Base-by-base conservation (phyloP, 1,140 invertebrate species). In the Apocrypta bakeri region DNA sequence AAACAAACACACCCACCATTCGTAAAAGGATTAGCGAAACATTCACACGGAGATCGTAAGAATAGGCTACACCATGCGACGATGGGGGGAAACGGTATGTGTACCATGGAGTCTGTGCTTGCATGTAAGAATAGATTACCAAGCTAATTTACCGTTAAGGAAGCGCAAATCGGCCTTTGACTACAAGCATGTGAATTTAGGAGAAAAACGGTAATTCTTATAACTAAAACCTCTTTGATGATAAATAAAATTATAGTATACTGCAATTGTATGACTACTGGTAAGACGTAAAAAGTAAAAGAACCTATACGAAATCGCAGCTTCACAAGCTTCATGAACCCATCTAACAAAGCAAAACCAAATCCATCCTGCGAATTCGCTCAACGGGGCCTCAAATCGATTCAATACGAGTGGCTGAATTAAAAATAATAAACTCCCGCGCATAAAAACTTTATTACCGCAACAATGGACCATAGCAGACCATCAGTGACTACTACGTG, bases 1-100 rank as follows among this genome's bases (percentile, higher is more conserved):
- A 88, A 90, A 88, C 88, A 88, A 89, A 87, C 88, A 88, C 88
- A 85, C 85, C 85, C 85, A 83, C 81, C 84, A 80, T 82, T 79
- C 66, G 12, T 71, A 68, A 80, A 84, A 68, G 63, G 83, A 42
- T 85, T 85, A 83, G 66, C 68, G n/a, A 24, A 71, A 72, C 61
- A 81, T 86, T 79, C 83, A 81, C 85, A 83, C 81, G 76, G 24
- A 31, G 68, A 77, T 82, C 56, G n/a, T n/a, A 12, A 42, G 40
- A 12, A n/a, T n/a, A 42, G 40, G 40, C 40, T 42, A 12, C 21
- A 25, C 61, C 21, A n/a, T n/a, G n/a, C n/a, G n/a, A n/a, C n/a
- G 12, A 66, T 29, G 63, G 63, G 63, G 63, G 63, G 61, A 63
- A n/a, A n/a, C 17, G 21, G 17, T 56, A n/a, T 56, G 6, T n/a